Base-by-base conservation (phyloP, 2,113 vertebrate species). In the Picathartes gymnocephalus region DNA sequence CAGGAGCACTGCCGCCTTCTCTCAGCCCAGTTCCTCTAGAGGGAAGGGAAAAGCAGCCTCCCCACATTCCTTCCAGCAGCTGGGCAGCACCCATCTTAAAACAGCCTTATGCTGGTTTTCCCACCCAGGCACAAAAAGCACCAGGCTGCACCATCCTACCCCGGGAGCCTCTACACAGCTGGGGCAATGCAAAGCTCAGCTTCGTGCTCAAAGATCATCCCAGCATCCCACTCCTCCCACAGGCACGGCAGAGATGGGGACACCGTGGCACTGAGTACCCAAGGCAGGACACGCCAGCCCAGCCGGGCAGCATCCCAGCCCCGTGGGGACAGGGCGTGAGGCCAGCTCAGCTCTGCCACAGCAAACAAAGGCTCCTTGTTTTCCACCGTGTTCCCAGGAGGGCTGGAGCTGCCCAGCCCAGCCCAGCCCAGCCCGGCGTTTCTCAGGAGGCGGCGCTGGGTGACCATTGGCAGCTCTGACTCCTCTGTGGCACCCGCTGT, bases 301-400 rank as follows among this genome's bases (percentile, higher is more conserved):
- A 57, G 69, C 61, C 62, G 7, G 70, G 89, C 86, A 83, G 44
- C 69, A 78, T 35, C 69, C 58, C 1, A 0, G 64, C 39, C 69
- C 58, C 0, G 1, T 23, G 51, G 74, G 57, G 76, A 76, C 1
- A 0, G 25, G 45, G 80, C 11, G 0, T 2, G 6, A 62, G 54
- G 84, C 77, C 84, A 96, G 81, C 30, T 27, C 6, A 1, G 53
- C 68, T 80, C 30, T 3, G 8, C 48, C 4, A 0, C 68, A 22
- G 81, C 72, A 37, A 62, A 96, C 90, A 94, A 94, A 93, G 77
- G 62, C 37, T n/a, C 58, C 87, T 94, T 96, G 90, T 94, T 95
- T 44, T 27, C 54, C 45, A 1, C 31, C 5, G 30, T 1, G 5
- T 5, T 89, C 84, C 40, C 62, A 23, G 40, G 40, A 48, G 33